phyloP scores from a whole-genome alignment of 2,113 vertebrate genomes.

The Lates calcarifer region DNA sequence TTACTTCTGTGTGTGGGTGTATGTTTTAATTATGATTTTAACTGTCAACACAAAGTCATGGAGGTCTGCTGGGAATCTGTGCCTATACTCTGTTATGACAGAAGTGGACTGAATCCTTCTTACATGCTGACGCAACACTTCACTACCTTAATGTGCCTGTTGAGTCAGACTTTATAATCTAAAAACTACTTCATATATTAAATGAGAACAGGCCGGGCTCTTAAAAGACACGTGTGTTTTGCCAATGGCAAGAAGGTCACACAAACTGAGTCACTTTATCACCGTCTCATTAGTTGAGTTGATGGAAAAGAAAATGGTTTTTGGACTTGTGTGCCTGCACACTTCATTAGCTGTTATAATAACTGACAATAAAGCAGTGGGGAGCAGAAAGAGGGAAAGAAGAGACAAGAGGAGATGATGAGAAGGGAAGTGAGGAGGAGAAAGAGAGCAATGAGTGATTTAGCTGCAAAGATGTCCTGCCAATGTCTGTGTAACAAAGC shows the following conservation, averaged over 20 bases:
- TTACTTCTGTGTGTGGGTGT: slow-evolving; percentile 1
- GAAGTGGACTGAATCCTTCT: neutral
- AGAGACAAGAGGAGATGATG: slow-evolving; percentile 28
- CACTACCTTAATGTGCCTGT: neutral
- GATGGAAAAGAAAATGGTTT: slow-evolving; percentile 77
- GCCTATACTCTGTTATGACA: neutral
- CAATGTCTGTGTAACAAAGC: slow-evolving; percentile 67
- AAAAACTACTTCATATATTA: slow-evolving; percentile 3
- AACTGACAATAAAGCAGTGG: slow-evolving; percentile 52
- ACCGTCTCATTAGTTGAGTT: slow-evolving; percentile 63
- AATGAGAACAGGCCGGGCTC: slow-evolving; percentile 19
- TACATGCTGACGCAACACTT: neutral
- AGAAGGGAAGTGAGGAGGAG: slow-evolving; percentile 39
- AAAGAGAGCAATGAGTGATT: slow-evolving; percentile 7
- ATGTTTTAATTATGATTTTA: slow-evolving; percentile 19
- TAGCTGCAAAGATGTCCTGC: slow-evolving; percentile 44
- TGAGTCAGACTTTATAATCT: slow-evolving; percentile 3
- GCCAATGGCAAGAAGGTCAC: slow-evolving; percentile 41
- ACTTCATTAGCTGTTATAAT: slow-evolving; percentile 67
- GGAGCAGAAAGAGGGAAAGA: slow-evolving; percentile 14
- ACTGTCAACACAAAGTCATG: slow-evolving; percentile 40
- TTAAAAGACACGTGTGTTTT: slow-evolving; percentile 8
- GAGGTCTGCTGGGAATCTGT: slow-evolving; percentile 10
- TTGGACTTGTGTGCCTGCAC: slow-evolving; percentile 59
- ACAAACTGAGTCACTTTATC: slow-evolving; percentile 49